phyloP scores from a whole-genome alignment of 2,797 vertebrate genomes.

The Eidolon dupreanum region DNA sequence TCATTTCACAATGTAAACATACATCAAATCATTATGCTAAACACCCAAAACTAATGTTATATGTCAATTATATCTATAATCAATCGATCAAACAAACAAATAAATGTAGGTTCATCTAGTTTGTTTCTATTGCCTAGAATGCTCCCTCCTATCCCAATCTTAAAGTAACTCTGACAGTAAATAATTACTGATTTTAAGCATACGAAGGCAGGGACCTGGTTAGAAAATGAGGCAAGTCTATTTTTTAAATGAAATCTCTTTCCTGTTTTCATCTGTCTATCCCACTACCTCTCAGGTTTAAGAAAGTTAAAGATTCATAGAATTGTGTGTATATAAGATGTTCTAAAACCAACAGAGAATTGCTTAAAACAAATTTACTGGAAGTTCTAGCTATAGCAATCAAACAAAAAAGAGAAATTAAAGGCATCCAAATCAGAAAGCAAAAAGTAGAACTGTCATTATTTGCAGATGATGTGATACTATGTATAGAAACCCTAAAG shows the following conservation, averaged over 20 bases:
- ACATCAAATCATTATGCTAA: background rate
- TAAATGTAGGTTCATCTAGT: background rate
- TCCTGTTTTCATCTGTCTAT: background rate
- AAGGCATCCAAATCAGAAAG: no score
- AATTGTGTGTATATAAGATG: background rate
- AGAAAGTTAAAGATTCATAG: background rate
- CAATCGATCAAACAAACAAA: background rate
- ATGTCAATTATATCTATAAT: background rate
- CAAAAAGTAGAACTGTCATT: no score
- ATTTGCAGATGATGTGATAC: no score
- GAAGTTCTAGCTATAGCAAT: no score
- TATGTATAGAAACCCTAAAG: no score
- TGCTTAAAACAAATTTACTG: background rate
- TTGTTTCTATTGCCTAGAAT: background rate
- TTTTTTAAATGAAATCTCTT: conserved; percentile 5
- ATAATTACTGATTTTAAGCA: background rate
- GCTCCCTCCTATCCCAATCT: background rate
- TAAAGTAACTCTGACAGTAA: background rate
- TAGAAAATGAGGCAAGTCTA: background rate
- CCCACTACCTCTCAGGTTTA: background rate
- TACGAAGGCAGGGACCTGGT: background rate
- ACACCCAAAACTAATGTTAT: background rate
- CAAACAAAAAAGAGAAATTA: no score
- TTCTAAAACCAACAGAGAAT: background rate
- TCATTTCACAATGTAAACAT: background rate